Conservation (phyloP, 2,797 vertebrate genomes). For the Denticeps clupeoides region DNA sequence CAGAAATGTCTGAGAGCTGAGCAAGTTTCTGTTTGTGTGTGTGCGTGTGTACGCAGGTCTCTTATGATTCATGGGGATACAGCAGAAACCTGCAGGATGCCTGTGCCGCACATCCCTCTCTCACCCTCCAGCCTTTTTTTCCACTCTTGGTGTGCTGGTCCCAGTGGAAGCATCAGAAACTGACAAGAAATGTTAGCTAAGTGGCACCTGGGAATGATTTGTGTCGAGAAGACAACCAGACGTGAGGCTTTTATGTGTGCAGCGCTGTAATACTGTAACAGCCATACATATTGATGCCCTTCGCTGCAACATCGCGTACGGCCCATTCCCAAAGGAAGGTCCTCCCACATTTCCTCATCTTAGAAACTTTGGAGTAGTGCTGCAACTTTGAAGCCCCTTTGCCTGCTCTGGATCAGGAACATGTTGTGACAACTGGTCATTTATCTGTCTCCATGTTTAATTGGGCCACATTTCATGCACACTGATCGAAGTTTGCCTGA, state of each 20-base stretch:
- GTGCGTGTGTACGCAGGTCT: no score
- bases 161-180: neutral
- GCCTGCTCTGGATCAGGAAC: slow-evolving; percentile 9
- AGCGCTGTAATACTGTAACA: neutral
- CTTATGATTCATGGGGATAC: slow-evolving; percentile 11
- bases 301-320: slow-evolving; percentile 3
- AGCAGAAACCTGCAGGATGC: slow-evolving; percentile 5
- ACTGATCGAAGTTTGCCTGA: slow-evolving; percentile 15
- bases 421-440: slow-evolving; percentile 20
- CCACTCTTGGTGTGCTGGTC: neutral
- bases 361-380: slow-evolving; percentile 12
- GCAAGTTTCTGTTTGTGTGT: no score
- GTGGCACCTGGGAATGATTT: slow-evolving; percentile 14
- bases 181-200: slow-evolving; percentile 8
- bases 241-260: neutral
- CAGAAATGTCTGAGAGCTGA: no score
- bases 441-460: slow-evolving; percentile 28
- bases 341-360: slow-evolving; percentile 12
- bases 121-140: neutral
- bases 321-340: slow-evolving; percentile 12
- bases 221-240: neutral
- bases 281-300: slow-evolving; percentile 20
- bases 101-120: slow-evolving; percentile 1
- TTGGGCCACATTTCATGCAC: slow-evolving; percentile 16
- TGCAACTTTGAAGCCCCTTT: slow-evolving; percentile 15